These are phyloP conservation scores for Candidula unifasciata DNA, from an alignment of 2,888 invertebrate genomes.

Conservation along the genomic window DNA sequence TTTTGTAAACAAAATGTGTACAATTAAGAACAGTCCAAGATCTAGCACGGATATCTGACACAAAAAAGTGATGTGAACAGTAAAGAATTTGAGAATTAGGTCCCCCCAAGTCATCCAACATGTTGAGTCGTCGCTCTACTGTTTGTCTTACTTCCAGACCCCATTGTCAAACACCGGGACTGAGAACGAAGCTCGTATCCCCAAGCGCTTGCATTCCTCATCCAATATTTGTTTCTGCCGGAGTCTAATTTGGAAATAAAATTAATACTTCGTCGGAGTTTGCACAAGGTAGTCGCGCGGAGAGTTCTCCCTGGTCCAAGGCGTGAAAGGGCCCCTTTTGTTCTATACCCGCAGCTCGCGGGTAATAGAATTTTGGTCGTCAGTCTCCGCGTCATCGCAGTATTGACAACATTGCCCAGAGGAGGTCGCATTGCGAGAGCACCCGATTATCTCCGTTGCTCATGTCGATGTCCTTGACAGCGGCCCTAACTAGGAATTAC, in stretches of 20 bases:
- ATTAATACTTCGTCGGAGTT: constrained; percentile 46
- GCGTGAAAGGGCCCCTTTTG: constrained; percentile 46
- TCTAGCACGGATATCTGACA: not conserved
- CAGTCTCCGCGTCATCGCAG: not conserved
- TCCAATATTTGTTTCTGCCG: constrained; percentile 48
- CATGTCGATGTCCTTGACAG: not conserved
- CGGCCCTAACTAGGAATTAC: not conserved
- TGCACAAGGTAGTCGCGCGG: constrained; percentile 42
- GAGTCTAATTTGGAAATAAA: constrained; percentile 51
- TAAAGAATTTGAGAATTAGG: constrained; percentile 6
- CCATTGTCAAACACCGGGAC: not conserved
- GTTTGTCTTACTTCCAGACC: constrained; percentile 13
- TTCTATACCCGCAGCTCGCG: constrained; percentile 5
- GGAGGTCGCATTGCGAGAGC: not conserved
- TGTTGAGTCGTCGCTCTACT: not conserved
- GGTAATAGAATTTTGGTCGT: constrained; percentile 43
- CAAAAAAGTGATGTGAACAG: not conserved
- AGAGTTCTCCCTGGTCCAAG: constrained; percentile 32
- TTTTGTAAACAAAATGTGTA: too few relatives aligned
- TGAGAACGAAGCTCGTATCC: constrained; percentile 2
- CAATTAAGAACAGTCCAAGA: not conserved
- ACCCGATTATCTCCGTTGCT: not conserved
- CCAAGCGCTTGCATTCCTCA: constrained; percentile 48
- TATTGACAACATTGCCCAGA: constrained; percentile 31
- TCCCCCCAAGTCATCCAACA: not conserved